Base-by-base conservation (phyloP, 2,888 invertebrate species). In the Watsonalla cultraria region DNA sequence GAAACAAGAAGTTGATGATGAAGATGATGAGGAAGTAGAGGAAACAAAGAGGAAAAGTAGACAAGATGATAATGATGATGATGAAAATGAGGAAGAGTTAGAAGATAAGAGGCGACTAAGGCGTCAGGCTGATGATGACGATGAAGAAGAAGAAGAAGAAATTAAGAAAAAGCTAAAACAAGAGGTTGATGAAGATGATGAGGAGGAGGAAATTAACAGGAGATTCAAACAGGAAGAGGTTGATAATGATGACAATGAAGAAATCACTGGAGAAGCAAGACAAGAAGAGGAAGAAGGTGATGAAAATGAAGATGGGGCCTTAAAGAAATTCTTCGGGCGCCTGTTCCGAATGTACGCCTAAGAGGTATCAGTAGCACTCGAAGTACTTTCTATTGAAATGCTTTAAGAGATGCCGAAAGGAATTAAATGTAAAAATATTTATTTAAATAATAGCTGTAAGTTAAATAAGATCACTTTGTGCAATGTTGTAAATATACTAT, bases 401-500 rank as follows among this genome's bases (percentile, higher is more conserved):
- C 68, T 60, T 47, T 49, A 62, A 76, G 77, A 78, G 80, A 73
- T 72, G 64, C 61, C 59, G 64, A 72, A 47, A 52, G 58, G 55
- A 66, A 57, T 45, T 58, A 60, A 35, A 5, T 9, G 37, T 7
- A 9, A 49, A 8, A 56, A 60, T 54, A 54, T 57, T 59, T 49
- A 54, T 54, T 54, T 49, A 56, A 47, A 54, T 60, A 60, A 59
- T 59, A 60, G 60, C 57, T 58, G 66, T 70, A 70, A 62, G 66
- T 66, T 66, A 72, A 56, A 64, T 70, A 72, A 62, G 64, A 79
- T 75, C 84, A 86, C 86, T 86, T 87, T 86, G 89, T 89, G 89
- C 89, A 88, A 86, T 86, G 86, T 86, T 90, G 87, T 89, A 88
- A 86, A 88, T 88, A 88, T 67, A 64, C 53, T 66, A 56, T 58